These are phyloP conservation scores for Trissoscelio sp. DNA, from an alignment of 2,888 invertebrate species.

Conservation along the genomic window DNA sequence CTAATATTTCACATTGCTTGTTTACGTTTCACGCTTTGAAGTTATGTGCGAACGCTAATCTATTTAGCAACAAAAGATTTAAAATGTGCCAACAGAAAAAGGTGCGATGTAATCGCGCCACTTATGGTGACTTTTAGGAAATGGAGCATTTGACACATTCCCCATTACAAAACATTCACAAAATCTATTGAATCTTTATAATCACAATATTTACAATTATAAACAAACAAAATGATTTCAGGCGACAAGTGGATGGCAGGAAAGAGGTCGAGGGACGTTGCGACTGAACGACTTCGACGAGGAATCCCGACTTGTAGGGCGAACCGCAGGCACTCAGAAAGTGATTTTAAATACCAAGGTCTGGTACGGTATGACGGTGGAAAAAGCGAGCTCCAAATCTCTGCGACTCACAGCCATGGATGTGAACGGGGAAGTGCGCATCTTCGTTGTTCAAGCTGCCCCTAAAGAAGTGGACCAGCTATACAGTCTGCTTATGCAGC, in stretches of 20 bases:
- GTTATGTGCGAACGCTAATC: no score
- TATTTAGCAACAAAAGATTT: no score
- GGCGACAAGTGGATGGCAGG: slow-evolving; percentile 92
- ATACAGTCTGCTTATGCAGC: slow-evolving; percentile 86
- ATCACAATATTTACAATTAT: no score
- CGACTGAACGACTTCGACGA: slow-evolving; percentile 90
- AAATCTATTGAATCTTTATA: no score
- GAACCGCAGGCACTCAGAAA: slow-evolving; percentile 94
- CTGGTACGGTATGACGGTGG: slow-evolving; percentile 96
- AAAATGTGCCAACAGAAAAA: no score
- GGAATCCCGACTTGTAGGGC: slow-evolving; percentile 93
- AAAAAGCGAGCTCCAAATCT: slow-evolving; percentile 93
- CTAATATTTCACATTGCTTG: no score
- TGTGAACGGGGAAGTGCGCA: slow-evolving; percentile 91
- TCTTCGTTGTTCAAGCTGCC: slow-evolving; percentile 91
- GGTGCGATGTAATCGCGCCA: no score
- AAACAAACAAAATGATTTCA: slow-evolving; percentile 48
- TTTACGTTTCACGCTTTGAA: no score
- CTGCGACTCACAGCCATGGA: slow-evolving; percentile 95
- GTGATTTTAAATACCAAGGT: slow-evolving; percentile 96
- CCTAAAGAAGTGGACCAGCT: slow-evolving; percentile 89
- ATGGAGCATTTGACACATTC: no score
- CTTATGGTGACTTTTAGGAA: no score
- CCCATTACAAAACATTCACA: no score
- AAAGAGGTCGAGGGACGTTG: slow-evolving; percentile 94